Evolutionary conservation across 1,140 invertebrate species (phyloP), one percentile per base, ranked within the genome.

Genomic region (Chelonus insularis): DNA sequence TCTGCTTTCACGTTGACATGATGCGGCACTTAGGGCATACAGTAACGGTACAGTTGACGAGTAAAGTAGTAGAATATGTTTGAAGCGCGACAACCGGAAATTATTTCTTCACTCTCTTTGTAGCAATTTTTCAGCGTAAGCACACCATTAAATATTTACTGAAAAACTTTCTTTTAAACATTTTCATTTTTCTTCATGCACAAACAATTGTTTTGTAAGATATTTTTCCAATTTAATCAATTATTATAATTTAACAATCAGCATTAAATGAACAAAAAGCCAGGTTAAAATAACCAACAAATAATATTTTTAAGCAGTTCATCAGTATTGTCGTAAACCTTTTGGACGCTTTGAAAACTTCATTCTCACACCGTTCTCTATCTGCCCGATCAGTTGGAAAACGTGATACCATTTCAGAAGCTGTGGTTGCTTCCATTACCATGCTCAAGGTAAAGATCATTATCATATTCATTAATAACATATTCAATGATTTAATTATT

Each of bases 261-360:
- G n/a, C n/a, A n/a, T n/a, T n/a, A n/a, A n/a, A n/a, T n/a, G n/a
- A n/a, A n/a, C n/a, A n/a, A n/a, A n/a, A n/a, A n/a, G n/a, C n/a
- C n/a, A n/a, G n/a, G n/a, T n/a, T n/a, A n/a, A n/a, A n/a, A n/a
- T n/a, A n/a, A n/a, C n/a, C n/a, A n/a, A n/a, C n/a, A n/a, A n/a
- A n/a, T n/a, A n/a, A 45, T 59, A 23, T 54, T 43, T 57, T 62
- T 29, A 37, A 80, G 66, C 84, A 95, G 93, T 93, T 95, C 80
- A 92, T 95, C 80, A 92, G 91, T 83, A 92, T 96, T 78, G 90
- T 94, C 18, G 88, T 94, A 68, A 93, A 93, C 75, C 86, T 96
- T 21, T 81, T 95, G 81, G 93, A 96, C 68, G 92, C 92, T 32
- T 80, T 95, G 68, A 94, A 94, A 77, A 93, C 92, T 5, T 94